Conservation (phyloP, 2,888 invertebrate species). For the Watsonalla cultraria region DNA sequence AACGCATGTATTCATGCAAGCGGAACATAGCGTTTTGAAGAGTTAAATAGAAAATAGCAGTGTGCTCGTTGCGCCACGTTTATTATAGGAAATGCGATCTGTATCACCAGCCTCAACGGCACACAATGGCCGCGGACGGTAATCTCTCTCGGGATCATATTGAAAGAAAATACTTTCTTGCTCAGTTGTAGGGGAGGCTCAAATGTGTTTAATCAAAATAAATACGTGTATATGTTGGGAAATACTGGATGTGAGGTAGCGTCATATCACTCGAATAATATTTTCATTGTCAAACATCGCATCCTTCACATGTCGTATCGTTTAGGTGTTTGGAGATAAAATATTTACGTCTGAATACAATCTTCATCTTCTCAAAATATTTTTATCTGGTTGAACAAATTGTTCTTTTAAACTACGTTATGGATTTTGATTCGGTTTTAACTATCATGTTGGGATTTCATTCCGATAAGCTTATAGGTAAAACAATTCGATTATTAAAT, state of each 20-base stretch:
- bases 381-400: too few species aligned
- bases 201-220: conserved; percentile 16
- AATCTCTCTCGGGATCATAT: conserved; percentile 38
- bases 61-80: conserved; percentile 23
- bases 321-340: too few species aligned
- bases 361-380: too few species aligned
- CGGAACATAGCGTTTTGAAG: conserved; percentile 4
- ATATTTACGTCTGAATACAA: too few species aligned
- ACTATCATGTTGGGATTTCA: too few species aligned
- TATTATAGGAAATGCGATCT: conserved; percentile 35
- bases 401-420: too few species aligned
- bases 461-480: too few species aligned
- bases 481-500: too few species aligned
- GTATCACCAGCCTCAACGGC: conserved; percentile 30
- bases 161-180: conserved; percentile 36
- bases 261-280: too few species aligned
- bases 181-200: conserved; percentile 7
- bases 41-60: conserved; percentile 23
- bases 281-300: too few species aligned
- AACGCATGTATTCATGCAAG: conserved; percentile 7
- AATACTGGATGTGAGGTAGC: conserved; percentile 9
- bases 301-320: too few species aligned
- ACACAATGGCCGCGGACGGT: conserved; percentile 34
- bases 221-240: conserved; percentile 13
- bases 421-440: too few species aligned